Percentiles rank a stretch among this genome's conserved stretches.
Conservation (phyloP, 2,797 vertebrate genomes). For the Microctenopoma lineatum region DNA sequence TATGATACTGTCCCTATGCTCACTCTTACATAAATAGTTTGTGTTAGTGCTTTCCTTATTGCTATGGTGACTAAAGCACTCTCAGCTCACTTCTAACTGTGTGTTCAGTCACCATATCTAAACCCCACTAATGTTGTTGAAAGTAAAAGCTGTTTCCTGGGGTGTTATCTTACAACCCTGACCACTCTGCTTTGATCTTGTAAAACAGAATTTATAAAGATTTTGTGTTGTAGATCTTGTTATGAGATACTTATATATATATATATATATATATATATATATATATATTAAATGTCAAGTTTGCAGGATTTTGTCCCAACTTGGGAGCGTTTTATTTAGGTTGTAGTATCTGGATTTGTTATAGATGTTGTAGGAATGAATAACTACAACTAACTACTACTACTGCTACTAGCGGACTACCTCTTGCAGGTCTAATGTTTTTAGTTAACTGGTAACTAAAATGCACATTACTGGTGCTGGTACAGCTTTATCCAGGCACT, state of each 20-base stretch:
- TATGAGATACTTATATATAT: not conserved
- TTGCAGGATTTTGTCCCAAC: not conserved
- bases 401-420: not conserved
- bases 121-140: not conserved
- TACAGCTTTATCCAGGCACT: slow-evolving; percentile 20
- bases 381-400: not conserved
- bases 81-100: not conserved
- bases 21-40: not conserved
- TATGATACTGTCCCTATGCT: not conserved
- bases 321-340: not conserved
- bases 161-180: not conserved
- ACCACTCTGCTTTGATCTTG: not conserved
- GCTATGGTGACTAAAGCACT: slow-evolving; percentile 1
- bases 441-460: slow-evolving; percentile 18
- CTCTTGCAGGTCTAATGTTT: not conserved
- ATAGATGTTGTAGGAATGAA: not conserved
- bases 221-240: slow-evolving; percentile 1
- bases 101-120: not conserved
- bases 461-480: slow-evolving; percentile 10
- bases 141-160: not conserved
- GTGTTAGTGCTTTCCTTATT: not conserved
- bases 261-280: no score
- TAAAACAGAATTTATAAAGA: slow-evolving; percentile 19
- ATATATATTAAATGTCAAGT: slow-evolving; percentile 3
- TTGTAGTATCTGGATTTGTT: not conserved